Base-by-base conservation (phyloP, 35 echinoderm and acorn worm species). In the Ptychodera flava region DNA sequence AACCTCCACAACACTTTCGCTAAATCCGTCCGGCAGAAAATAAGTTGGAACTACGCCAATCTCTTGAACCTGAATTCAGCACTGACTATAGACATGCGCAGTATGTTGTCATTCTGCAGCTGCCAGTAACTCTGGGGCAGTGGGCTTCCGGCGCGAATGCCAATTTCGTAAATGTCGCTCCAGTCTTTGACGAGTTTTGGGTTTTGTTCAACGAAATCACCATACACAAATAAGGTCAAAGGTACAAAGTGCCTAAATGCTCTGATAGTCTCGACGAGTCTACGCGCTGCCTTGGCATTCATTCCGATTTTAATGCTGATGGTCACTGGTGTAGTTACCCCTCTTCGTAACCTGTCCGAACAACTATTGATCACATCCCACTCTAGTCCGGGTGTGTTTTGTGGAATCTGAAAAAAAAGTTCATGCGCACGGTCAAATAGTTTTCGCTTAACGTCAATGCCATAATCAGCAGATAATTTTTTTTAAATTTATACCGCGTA, bases 181-280 rank as follows among this genome's bases (percentile, higher is more conserved):
- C 80, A 89, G 27, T 32, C 31, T 35, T 31, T 83, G 0, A 89
- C 88, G 0, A 32, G 78, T 28, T 89, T 32, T 0, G 88, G 80
- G 36, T 35, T 33, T 32, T 38, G 80, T 77, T 79, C 36, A 53
- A n/a, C n/a, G n/a, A n/a, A n/a, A n/a, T n/a, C n/a, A n/a, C n/a
- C n/a, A n/a, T n/a, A n/a, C n/a, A n/a, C n/a, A n/a, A n/a, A n/a
- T n/a, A n/a, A n/a, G n/a, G n/a, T n/a, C n/a, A n/a, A n/a, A n/a
- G n/a, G n/a, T n/a, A n/a, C 88, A 83, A 89, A 89, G 31, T 89
- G 80, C 12, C 88, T 80, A 64, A 76, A 89, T 0, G 84, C 37
- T n/a, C n/a, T n/a, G n/a, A n/a, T n/a, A n/a, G n/a, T n/a, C n/a
- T n/a, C n/a, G n/a, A n/a, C n/a, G n/a, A n/a, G n/a, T n/a, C n/a